phyloP scores from a whole-genome alignment of 2,797 vertebrate species.

The Heteromormyrus szaboi region DNA sequence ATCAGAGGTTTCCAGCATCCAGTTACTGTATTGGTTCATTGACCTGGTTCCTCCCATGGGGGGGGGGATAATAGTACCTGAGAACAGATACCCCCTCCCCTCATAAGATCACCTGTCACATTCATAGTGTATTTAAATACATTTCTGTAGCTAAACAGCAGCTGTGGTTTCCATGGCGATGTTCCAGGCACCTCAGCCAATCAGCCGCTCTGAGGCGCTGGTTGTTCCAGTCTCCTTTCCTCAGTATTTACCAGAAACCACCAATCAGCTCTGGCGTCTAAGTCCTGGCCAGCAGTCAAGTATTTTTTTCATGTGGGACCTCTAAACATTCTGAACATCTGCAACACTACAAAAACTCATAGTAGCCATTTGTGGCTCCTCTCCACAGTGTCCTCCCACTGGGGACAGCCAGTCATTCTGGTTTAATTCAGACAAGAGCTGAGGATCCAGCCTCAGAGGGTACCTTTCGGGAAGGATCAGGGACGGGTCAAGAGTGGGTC shows the following conservation, averaged over 20 bases:
- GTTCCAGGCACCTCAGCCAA: not conserved
- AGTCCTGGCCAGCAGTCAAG: slow-evolving; percentile 1
- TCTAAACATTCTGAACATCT: not conserved
- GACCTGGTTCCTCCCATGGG: not conserved
- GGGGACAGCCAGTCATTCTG: not conserved
- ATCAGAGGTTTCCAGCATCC: not conserved
- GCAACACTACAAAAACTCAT: not conserved
- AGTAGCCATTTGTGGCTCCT: not conserved
- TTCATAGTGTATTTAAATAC: not conserved
- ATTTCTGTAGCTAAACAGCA: not conserved
- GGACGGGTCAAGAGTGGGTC: not conserved
- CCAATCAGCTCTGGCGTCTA: not conserved
- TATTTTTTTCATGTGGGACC: not conserved
- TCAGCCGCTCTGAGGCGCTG: not conserved
- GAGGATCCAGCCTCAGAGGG: not conserved
- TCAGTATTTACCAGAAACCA: not conserved
- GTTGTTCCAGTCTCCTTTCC: not conserved
- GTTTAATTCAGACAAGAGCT: not conserved
- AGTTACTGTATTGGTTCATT: not conserved
- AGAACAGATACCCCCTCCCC: not conserved
- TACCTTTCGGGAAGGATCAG: not conserved
- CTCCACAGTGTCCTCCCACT: not conserved
- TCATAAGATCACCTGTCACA: not conserved
- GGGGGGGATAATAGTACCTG: not conserved
- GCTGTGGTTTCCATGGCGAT: not conserved